phyloP scores from a whole-genome alignment of 2,888 invertebrate species.

The Agonopterix heracliana region DNA sequence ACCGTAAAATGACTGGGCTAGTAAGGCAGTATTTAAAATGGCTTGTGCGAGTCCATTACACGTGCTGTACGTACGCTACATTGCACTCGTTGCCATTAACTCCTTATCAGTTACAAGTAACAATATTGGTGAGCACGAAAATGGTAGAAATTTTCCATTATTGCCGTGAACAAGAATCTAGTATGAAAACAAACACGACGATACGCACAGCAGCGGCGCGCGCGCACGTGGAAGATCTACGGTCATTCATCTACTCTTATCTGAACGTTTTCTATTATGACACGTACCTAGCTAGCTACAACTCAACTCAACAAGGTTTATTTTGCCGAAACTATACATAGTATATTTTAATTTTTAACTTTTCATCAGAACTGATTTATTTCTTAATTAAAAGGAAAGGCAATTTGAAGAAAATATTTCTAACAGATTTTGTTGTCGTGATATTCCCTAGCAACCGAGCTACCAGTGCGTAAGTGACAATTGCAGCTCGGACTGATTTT shows the following conservation, averaged over 20 bases:
- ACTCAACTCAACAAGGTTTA: not conserved
- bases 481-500: too few species aligned
- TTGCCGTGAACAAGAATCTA: constrained; percentile 31
- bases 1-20: too few species aligned
- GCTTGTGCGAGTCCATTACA: constrained; percentile 38
- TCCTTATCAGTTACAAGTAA: constrained; percentile 51
- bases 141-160: constrained; percentile 57
- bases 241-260: constrained; percentile 5
- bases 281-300: not conserved
- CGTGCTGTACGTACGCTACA: constrained; percentile 36
- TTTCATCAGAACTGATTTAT: too few species aligned
- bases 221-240: constrained; percentile 25
- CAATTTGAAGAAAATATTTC: too few species aligned
- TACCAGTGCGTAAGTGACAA: too few species aligned
- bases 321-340: too few species aligned
- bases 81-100: constrained; percentile 32
- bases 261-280: not conserved
- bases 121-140: constrained; percentile 52
- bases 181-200: constrained; percentile 40
- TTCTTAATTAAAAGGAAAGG: too few species aligned
- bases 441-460: too few species aligned
- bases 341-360: too few species aligned
- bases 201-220: constrained; percentile 34
- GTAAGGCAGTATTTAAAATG: not conserved
- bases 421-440: too few species aligned